A percentile compares a stretch with the other conserved stretches of the same genome.
Conservation (phyloP, 2,888 invertebrate species). For the Quadroppia sp. region DNA sequence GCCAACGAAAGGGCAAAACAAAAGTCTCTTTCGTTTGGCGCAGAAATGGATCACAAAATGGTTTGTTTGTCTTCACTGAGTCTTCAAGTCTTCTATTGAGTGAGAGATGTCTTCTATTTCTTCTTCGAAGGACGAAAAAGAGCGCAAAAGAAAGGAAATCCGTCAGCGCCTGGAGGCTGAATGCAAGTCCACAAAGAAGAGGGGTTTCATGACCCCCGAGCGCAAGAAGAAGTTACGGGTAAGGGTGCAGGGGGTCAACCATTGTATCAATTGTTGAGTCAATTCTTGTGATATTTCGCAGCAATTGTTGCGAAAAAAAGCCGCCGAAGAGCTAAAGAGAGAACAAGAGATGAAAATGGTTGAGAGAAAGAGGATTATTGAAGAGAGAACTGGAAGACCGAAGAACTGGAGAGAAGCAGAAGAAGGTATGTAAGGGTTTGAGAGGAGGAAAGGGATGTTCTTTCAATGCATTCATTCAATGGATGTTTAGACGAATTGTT, state of each 20-base stretch:
- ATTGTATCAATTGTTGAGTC: too few species aligned
- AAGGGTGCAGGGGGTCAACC: too few species aligned
- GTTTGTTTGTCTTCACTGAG: too few species aligned
- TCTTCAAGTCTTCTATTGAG: too few species aligned
- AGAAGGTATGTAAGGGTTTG: conserved; percentile 46
- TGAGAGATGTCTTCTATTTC: too few species aligned
- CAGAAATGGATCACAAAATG: not conserved
- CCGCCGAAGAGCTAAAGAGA: conserved; percentile 49
- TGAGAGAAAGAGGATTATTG: conserved; percentile 48
- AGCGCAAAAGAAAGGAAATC: conserved; percentile 98
- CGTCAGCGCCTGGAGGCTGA: conserved; percentile 97
- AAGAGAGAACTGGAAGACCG: conserved; percentile 46
- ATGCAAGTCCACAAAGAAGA: conserved; percentile 65
- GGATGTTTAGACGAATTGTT: conserved; percentile 38
- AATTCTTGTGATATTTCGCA: conserved; percentile 16
- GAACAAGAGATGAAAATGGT: conserved; percentile 49
- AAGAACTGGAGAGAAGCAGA: conserved; percentile 47
- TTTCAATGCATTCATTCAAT: not conserved
- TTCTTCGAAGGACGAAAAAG: conserved; percentile 70
- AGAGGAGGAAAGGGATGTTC: not conserved
- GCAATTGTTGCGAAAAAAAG: conserved; percentile 48
- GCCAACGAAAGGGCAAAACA: too few species aligned
- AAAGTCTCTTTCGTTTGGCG: too few species aligned
- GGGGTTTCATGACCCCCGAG: conserved; percentile 58
- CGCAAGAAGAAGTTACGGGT: conserved; percentile 59